Evolutionary conservation across 2,888 invertebrate species (phyloP).

Genomic region (Notodonta dromedarius): DNA sequence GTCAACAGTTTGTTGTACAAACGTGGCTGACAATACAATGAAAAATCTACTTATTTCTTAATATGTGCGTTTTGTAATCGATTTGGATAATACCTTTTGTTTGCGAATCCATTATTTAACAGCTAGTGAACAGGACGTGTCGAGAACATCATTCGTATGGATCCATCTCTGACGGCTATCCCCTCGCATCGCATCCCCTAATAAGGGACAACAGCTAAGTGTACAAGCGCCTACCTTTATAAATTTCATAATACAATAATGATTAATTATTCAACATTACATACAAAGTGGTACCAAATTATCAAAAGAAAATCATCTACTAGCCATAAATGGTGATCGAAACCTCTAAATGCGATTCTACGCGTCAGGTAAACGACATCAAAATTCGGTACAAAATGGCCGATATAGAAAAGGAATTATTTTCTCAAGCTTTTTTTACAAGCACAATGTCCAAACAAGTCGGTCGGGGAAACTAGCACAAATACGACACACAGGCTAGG

Average conservation of each 20-base stretch:
- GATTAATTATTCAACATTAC: conserved; percentile 57
- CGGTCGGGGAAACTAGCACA: conserved; percentile 79
- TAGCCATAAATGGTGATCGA: conserved; percentile 56
- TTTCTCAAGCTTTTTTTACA: conserved; percentile 67
- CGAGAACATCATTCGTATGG: conserved; percentile 32
- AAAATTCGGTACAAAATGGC: conserved; percentile 76
- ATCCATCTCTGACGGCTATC: conserved; percentile 39
- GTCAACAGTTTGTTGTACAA: conserved; percentile 25
- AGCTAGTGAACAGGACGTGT: conserved; percentile 57
- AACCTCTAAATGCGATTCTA: conserved; percentile 65
- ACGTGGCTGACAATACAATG: conserved; percentile 47
- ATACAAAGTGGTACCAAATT: conserved; percentile 68
- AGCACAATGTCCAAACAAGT: conserved; percentile 74
- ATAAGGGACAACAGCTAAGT: conserved; percentile 53
- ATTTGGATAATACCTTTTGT: conserved; percentile 66
- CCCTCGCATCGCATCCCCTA: conserved; percentile 45
- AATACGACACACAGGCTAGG: conserved; percentile 83
- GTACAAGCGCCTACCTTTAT: conserved; percentile 61
- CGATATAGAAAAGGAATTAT: conserved; percentile 65
- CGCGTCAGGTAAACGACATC: conserved; percentile 64
- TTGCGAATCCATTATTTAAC: conserved; percentile 53
- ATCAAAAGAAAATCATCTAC: conserved; percentile 59
- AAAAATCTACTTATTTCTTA: conserved; percentile 62
- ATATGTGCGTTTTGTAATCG: conserved; percentile 72
- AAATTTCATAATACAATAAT: conserved; percentile 58